Base-by-base conservation (phyloP, 2,797 vertebrate species). In the Kryptolebias ocellatus region DNA sequence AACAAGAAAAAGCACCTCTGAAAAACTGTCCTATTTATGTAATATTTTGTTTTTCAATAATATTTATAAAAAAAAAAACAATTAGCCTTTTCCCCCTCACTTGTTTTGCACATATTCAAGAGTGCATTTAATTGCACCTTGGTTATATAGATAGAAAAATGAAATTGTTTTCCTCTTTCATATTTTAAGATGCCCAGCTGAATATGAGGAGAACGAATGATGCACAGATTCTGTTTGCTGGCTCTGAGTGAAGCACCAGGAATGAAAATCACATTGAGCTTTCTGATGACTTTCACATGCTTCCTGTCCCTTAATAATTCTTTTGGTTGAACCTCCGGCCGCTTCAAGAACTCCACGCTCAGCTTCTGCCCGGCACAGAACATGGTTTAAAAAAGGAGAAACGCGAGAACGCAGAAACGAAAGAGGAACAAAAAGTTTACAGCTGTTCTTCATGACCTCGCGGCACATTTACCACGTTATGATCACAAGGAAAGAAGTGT, bases 271-370 rank as follows among this genome's bases (percentile, higher is more conserved):
- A 88, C 81, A 64, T 83, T 87, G 87, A 58, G 39, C 29, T 63
- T 47, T 84, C 75, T 90, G 87, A 92, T 90, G 87, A 88, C 85
- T 87, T 90, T 92, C 90, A 92, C 89, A 92, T 92, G 91, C 77
- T 88, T 75, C 66, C 5, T 29, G 65, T 58, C 61, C 58, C 69
- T 76, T 67, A 79, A 72, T 77, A 82, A 84, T 71, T 75, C 67
- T 78, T 47, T 68, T 59, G 49, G 69, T 86, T 53, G 64, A 68
- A 80, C 73, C 74, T 76, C 68, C 51, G 50, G 66, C 68, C 67
- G 74, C 85, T 85, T 82, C 70, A 74, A 75, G 56, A 70, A 72
- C 64, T 64, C 60, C 15, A 24, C 20, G 37, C 52, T 68, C 53
- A 17, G 49, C 51, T 45, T 24, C 42, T 67, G 56, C 16, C 27